Base-by-base conservation (phyloP, 2,113 vertebrate species). In the Sylvietta virens region DNA sequence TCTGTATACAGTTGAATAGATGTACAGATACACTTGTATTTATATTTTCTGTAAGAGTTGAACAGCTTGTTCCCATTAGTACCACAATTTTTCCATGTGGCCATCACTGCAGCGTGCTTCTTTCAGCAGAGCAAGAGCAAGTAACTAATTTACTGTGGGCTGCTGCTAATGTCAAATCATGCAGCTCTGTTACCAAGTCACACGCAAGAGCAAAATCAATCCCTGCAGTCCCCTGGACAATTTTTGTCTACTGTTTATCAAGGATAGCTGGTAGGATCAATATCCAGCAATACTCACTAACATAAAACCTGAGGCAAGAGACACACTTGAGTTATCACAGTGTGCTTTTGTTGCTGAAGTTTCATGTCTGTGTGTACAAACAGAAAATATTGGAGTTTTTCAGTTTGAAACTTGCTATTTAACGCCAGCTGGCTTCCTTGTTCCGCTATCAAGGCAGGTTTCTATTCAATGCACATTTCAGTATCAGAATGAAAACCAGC, bases 121-220 rank as follows among this genome's bases (percentile, higher is more conserved):
- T n/a, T 37, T 31, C 54, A 78, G 17, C 27, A 54, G 17, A 85
- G 35, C 30, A 76, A 78, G 39, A 89, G 83, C 30, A 90, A 90
- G 35, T 44, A 92, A 76, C 24, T 81, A 27, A 87, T 50, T 78
- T 82, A 54, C 61, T 57, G 39, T 17, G 47, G 47, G 56, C 65
- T 88, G 11, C 57, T 94, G 45, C 73, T 89, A 35, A 64, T 42
- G 57, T 72, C 93, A 94, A 82, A 92, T 60, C 60, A 70, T 21
- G 74, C 37, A 81, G 70, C 61, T 61, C 4, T 67, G 72, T 70
- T 67, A 81, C 67, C 14, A 11, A 94, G 64, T 69, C 92, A 72
- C 39, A 60, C 37, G 64, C 44, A 76, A 50, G 45, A 93, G 56
- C 35, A 83, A 92, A 95, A 96, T 94, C 92, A 92, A 93, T 93